A percentile compares a stretch with the other conserved stretches of the same genome.
Conservation (phyloP, 2,888 invertebrate species). For the Caenorhabditis drosophilae region DNA sequence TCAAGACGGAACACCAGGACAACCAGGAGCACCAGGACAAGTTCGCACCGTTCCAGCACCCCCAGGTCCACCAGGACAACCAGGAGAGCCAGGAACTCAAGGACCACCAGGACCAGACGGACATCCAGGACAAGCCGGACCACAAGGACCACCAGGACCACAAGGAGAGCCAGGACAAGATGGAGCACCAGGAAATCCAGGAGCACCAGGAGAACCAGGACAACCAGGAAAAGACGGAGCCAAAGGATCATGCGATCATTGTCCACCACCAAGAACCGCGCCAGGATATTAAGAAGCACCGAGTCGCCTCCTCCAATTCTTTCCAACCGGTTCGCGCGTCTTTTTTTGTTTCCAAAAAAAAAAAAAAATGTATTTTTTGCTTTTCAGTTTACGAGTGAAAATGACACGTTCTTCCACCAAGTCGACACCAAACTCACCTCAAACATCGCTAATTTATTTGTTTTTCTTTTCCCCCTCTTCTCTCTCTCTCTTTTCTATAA, state of each 20-base stretch:
- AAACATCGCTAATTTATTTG: no score
- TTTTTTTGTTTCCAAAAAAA: no score
- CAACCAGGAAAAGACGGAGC: slow-evolving; percentile 46
- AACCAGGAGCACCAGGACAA: slow-evolving; percentile 50
- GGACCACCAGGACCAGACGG: slow-evolving; percentile 45
- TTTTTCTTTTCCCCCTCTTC: no score
- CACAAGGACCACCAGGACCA: slow-evolving; percentile 48
- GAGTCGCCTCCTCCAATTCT: no score
- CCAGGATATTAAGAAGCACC: slow-evolving; percentile 45
- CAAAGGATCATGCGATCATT: slow-evolving; percentile 56
- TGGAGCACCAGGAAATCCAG: slow-evolving; percentile 54
- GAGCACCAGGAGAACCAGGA: slow-evolving; percentile 52
- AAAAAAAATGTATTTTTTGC: no score
- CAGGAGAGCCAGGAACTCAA: slow-evolving; percentile 47
- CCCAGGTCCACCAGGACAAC: slow-evolving; percentile 51
- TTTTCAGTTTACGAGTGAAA: no score
- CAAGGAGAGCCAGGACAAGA: slow-evolving; percentile 54
- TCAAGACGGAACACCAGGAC: slow-evolving; percentile 53
- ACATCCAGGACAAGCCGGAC: slow-evolving; percentile 51
- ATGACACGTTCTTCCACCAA: no score
- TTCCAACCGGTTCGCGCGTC: no score
- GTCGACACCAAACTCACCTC: no score
- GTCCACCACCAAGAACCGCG: slow-evolving; percentile 52
- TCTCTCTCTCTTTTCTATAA: no score
- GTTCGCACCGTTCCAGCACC: slow-evolving; percentile 35